Evolutionary conservation across 30 jellyfish, hydroid and myxozoan species (phyloP), one percentile per base, ranked within the genome.

Genomic region (Hydractinia echinata): DNA sequence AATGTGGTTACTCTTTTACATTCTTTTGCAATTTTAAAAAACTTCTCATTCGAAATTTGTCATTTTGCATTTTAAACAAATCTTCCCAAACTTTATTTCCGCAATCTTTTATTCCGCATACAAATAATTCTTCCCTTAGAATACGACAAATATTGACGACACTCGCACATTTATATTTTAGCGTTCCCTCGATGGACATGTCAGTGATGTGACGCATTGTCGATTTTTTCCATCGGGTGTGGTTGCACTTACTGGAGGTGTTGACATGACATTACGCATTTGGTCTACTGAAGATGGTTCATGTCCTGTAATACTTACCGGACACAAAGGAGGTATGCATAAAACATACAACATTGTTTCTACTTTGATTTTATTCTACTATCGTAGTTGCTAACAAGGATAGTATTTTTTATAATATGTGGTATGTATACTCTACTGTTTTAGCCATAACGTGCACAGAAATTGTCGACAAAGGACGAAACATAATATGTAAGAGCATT

Each of bases 231-330:
- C 96, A 54, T 89, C 96, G 5, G 96, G 96, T 6, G 54, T 84
- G 53, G 96, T 89, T 21, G 96, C 83, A 5, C 67, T 89, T 52
- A 77, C 91, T 72, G 96, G 96, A 5, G 96, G 96, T 10, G 81
- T 69, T 62, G 96, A 89, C 56, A 89, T 89, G 96, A 58, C 79
- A 55, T 74, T 89, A 61, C 82, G 83, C 60, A 84, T 89, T 4
- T 89, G 96, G 96, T 89, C 96, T 14, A 89, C 79, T 14, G 96
- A 89, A 61, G 86, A 89, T 77, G 94, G 90, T 10, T 83, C 94
- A 7, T 89, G 96, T 64, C 94, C 96, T 21, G 91, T 89, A 21
- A 87, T 87, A 8, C 69, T 89, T 50, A 61, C 53, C 16, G 94
- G 94, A 5, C 96, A 89, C 76, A 89, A 44, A 54, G 91, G 83